Base-by-base conservation (phyloP, 2,113 vertebrate genomes). In the Atractosteus spatula region DNA sequence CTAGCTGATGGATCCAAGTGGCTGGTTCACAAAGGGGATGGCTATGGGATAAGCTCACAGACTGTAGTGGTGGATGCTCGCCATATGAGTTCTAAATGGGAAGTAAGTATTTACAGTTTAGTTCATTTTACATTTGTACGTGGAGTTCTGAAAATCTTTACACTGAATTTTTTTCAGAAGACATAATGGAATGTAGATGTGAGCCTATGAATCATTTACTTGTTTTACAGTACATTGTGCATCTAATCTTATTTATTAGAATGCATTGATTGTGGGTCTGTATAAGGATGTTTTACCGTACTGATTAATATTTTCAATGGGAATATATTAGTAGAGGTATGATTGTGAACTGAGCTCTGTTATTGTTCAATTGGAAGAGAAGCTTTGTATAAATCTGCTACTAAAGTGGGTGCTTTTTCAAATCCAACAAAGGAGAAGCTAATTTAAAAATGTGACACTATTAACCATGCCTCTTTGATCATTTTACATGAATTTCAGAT, bases 1-100 rank as follows among this genome's bases (percentile, higher is more conserved):
- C 74, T 89, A 55, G 68, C 0, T 0, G 83, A 90, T 0, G 77
- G 71, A 7, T 16, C 73, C 2, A 6, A 41, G 71, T 90, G 78
- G 80, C 76, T 90, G 13, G n/a, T 90, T 57, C 89, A 90, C 54
- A 89, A 90, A 78, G 87, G 86, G 61, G 1, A 13, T 0, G 2
- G 41, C 2, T 85, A 17, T 13, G 88, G 89, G 2, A 5, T 16
- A 0, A 66, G 54, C 12, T 83, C 79, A 7, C 54, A 86, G 45
- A 89, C 89, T 0, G 88, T 88, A 44, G 89, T 85, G 71, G 79
- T 80, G 2, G 51, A 55, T 6, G 86, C 81, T 0, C 5, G 3
- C 4, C 81, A 86, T 79, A 89, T 91, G 89, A 68, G 76, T 70
- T 3, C 0, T 0, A 17, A 0, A 0, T 91, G 89, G 88, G 3